Evolutionary conservation across 2,113 vertebrate genomes (phyloP).

Genomic region (Tyrannus savana): DNA sequence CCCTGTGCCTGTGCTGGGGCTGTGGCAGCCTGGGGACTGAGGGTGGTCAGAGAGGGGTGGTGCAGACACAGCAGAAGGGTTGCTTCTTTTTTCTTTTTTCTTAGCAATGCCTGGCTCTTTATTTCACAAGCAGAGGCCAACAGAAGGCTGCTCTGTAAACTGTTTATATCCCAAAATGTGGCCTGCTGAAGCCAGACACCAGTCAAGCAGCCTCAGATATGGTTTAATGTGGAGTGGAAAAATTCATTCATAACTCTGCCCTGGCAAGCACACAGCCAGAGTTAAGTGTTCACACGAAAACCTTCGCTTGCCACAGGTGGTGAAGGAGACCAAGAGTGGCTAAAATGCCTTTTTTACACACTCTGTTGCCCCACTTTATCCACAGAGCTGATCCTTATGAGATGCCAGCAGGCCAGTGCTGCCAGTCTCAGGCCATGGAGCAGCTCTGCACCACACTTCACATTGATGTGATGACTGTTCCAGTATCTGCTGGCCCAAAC

Average conservation of each 20-base stretch:
- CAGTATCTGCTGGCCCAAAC: neutral
- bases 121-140: neutral
- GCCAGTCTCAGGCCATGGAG: neutral
- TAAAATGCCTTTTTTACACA: neutral
- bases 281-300: neutral
- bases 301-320: rapidly evolving
- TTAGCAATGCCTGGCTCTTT: neutral
- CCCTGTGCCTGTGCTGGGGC: neutral
- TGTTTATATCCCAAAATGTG: neutral
- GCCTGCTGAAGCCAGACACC: neutral
- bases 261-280: neutral
- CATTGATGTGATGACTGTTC: neutral
- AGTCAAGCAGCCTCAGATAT: neutral
- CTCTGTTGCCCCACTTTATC: neutral
- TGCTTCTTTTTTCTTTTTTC: rapidly evolving
- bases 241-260: neutral
- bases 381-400: neutral
- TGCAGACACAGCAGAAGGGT: neutral
- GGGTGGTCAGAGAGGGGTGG: neutral
- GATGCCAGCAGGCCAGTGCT: neutral
- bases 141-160: neutral
- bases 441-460: rapidly evolving
- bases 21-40: neutral
- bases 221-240: neutral
- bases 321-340: neutral